These are phyloP conservation scores for Felis catus DNA, from an alignment of 2,113 vertebrate genomes.

Conservation along the genomic window F.catus_Fca126_mat1.0 CM031428.1:19300501-19301000, in stretches of 20 bases:
- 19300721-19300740: neutral
- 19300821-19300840: neutral
- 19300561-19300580: conserved; percentile 9
- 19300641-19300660: neutral
- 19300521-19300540: neutral
- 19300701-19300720: neutral
- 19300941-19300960: neutral
- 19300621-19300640: conserved; percentile 34
- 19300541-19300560: neutral
- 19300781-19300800: neutral
- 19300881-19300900: neutral
- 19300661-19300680: neutral
- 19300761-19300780: neutral
- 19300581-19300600: neutral
- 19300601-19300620: neutral
- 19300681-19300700: neutral
- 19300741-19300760: neutral
- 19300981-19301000: neutral
- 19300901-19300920: neutral
- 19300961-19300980: neutral
- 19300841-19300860: conserved; percentile 56
- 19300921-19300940: neutral
- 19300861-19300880: neutral
- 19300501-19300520: neutral
- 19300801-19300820: conserved; percentile 9